Evolutionary conservation across 2,113 vertebrate genomes (phyloP).

Genomic region (Hemicordylus capensis): DNA sequence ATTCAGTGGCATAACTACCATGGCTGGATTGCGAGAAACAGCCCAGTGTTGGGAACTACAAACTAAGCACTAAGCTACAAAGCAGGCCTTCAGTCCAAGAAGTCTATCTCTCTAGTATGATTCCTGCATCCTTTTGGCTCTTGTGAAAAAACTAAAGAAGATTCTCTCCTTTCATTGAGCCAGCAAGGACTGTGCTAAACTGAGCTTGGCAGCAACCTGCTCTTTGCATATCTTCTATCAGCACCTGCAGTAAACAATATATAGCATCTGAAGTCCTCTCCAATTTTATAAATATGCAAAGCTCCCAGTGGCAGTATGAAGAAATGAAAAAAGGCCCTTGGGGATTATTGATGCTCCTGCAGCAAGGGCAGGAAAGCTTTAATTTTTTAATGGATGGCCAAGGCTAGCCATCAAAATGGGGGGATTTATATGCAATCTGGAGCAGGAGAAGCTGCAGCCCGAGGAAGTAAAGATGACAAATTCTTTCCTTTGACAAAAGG

Average conservation of each 20-base stretch:
- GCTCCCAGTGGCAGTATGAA: slow-evolving; percentile 42
- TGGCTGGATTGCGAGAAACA: too few relatives aligned
- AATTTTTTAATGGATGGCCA: slow-evolving; percentile 69
- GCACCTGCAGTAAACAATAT: slow-evolving; percentile 19
- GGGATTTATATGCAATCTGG: slow-evolving; percentile 70
- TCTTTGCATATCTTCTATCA: slow-evolving; percentile 19
- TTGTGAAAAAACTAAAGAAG: background rate
- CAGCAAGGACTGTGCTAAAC: background rate
- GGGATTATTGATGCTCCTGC: slow-evolving; percentile 66
- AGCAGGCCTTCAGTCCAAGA: background rate
- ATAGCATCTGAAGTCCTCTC: slow-evolving; percentile 50
- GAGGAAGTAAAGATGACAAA: slow-evolving; percentile 73
- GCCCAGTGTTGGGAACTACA: background rate
- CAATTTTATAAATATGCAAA: slow-evolving; percentile 69
- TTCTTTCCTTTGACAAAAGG: slow-evolving; percentile 64
- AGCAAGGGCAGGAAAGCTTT: slow-evolving; percentile 63
- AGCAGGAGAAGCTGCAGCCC: slow-evolving; percentile 55
- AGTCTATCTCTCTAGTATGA: background rate
- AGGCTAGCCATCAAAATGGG: slow-evolving; percentile 63
- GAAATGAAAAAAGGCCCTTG: slow-evolving; percentile 54
- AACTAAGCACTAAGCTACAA: background rate
- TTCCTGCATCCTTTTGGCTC: background rate
- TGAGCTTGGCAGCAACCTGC: background rate
- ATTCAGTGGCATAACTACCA: too few relatives aligned
- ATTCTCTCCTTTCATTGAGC: background rate